phyloP scores from a whole-genome alignment of 2,797 vertebrate species.

The Taeniopygia guttata region DNA sequence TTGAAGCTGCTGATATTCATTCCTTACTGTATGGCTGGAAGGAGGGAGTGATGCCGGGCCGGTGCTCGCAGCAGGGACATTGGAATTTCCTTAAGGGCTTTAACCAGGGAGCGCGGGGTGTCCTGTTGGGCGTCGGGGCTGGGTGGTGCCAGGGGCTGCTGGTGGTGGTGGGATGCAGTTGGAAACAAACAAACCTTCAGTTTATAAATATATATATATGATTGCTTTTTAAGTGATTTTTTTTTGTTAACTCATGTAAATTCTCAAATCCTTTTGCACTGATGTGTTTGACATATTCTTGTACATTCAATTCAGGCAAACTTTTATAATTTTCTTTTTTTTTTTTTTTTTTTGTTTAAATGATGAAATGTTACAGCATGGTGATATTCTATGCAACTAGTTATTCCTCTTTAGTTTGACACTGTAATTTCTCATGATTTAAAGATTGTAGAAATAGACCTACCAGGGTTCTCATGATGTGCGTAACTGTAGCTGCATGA shows the following conservation, averaged over 20 bases:
- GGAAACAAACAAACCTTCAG: slow-evolving; percentile 48
- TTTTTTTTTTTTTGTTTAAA: slow-evolving; percentile 71
- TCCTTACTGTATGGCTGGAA: slow-evolving; percentile 75
- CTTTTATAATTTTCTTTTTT: slow-evolving; percentile 85
- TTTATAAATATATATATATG: slow-evolving; percentile 73
- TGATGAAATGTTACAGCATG: slow-evolving; percentile 89
- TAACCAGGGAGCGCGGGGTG: slow-evolving; percentile 35
- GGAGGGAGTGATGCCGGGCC: slow-evolving; percentile 54
- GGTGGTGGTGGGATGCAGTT: slow-evolving; percentile 66
- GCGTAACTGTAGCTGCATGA: slow-evolving; percentile 96
- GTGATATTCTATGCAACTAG: slow-evolving; percentile 99
- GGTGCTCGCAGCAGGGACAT: slow-evolving; percentile 52
- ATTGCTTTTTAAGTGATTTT: slow-evolving; percentile 78
- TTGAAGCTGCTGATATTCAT: slow-evolving; percentile 79
- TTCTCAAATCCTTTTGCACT: slow-evolving; percentile 88
- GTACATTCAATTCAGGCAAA: slow-evolving; percentile 81
- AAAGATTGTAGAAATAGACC: slow-evolving; percentile 88
- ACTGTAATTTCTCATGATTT: slow-evolving; percentile 89
- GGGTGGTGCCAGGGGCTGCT: slow-evolving; percentile 14
- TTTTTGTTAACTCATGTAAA: slow-evolving; percentile 78
- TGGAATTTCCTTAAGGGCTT: slow-evolving; percentile 77
- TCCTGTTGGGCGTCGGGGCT: background rate
- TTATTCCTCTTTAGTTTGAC: slow-evolving; percentile 82
- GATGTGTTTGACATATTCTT: slow-evolving; percentile 86
- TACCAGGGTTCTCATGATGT: slow-evolving; percentile 83